A percentile compares a stretch with the other conserved stretches of the same genome.
phyloP scores from a whole-genome alignment of 2,797 vertebrate genomes.

The Brachyrhaphis roseni region DNA sequence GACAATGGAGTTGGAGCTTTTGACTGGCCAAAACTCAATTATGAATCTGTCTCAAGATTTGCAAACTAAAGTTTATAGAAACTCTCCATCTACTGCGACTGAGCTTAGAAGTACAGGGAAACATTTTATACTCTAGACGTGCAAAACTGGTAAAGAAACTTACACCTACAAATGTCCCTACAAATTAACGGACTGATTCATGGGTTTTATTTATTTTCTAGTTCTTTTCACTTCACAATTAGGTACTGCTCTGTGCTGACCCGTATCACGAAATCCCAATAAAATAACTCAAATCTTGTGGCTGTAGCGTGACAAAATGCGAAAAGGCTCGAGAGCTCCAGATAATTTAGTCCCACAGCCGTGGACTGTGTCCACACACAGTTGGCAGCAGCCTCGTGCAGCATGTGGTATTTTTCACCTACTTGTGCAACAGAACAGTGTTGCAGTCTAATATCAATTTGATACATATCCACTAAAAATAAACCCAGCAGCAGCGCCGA shows the following conservation, averaged over 20 bases:
- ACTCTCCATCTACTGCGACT: background rate
- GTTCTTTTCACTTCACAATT: background rate
- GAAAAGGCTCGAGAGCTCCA: background rate
- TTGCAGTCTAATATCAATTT: slow-evolving; percentile 1
- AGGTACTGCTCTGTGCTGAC: background rate
- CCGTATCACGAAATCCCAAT: background rate
- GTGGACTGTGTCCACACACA: background rate
- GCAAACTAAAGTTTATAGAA: background rate
- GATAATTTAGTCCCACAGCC: background rate
- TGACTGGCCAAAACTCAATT: background rate
- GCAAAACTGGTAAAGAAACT: background rate
- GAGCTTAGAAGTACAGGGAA: background rate
- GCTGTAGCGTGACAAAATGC: background rate
- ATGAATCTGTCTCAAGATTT: background rate
- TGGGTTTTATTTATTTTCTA: background rate
- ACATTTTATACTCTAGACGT: background rate
- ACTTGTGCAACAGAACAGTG: slow-evolving; percentile 1
- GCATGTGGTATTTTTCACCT: background rate
- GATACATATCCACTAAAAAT: background rate
- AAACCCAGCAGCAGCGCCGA: slow-evolving; percentile 9
- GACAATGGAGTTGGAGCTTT: too few relatives aligned
- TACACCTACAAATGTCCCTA: background rate
- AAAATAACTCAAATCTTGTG: background rate
- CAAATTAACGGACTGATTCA: background rate
- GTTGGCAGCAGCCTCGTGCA: background rate